Base-by-base conservation (phyloP, 2,888 invertebrate genomes). In the Nebria salina region DNA sequence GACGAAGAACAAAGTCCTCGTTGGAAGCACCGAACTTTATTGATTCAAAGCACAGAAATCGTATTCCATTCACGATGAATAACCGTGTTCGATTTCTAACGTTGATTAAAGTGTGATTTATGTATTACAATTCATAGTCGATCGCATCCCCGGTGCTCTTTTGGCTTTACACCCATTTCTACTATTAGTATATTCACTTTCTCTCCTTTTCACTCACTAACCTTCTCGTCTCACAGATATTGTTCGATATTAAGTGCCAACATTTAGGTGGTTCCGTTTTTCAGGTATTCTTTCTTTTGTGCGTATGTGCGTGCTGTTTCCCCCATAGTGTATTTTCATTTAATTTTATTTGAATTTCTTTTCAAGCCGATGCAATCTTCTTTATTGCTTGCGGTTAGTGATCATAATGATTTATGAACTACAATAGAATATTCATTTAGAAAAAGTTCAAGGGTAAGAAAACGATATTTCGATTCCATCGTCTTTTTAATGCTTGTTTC, bases 61-160 rank as follows among this genome's bases (percentile, higher is more conserved):
- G 54, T 54, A 54, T 54, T 54, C 54, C 25, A 68, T 25, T 15
- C 70, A 70, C 70, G 25, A 11, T 70, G 70, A 70, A 70, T 70
- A 70, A 70, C 26, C 70, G 6, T 25, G 70, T 70, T 70, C 70
- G 70, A 70, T 70, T 70, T 26, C 70, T 72, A 65, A 73, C 79
- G 66, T 79, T 79, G 79, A 79, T 79, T 79, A 79, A 79, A 75
- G 72, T 68, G 79, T 79, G 79, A 79, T 79, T 79, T 79, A 79
- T 79, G 75, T 75, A 43, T 65, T 68, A 41, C 54, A 64, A 75
- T 72, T 79, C 79, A 65, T 79, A 75, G 75, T 43, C 15, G 43
- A 11, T 34, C 20, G 26, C 54, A 54, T 54, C 54, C 54, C 54
- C 26, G 68, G 68, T 26, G 68, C 8, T 68, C 68, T 68, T 68